Evolutionary conservation across 2,113 vertebrate genomes (phyloP), one percentile per base, ranked within the genome.

Genomic region (Nothobranchius kuhntae): DNA sequence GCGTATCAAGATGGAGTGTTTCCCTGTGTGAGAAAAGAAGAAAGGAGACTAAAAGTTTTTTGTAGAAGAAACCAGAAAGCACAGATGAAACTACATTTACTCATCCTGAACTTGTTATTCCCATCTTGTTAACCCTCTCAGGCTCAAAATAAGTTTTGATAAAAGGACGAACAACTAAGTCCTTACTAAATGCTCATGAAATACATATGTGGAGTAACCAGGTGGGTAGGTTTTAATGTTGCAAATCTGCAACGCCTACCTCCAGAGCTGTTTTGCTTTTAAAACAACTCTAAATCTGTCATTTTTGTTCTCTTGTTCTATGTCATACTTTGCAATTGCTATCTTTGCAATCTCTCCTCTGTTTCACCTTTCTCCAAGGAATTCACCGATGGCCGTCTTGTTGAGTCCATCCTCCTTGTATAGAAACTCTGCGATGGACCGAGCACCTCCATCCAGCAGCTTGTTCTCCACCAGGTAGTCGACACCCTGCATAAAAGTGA

Each of bases 381-480:
- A 99, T 67, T 94, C 94, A 61, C 97, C 97, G 1, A 99, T 98
- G 69, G 96, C 96, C 0, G 95, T 96, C 89, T 99, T 99, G 89
- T 95, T 98, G 80, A 99, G 93, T 14, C 97, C 96, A 70, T 97
- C 96, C 4, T 96, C 96, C 71, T 96, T 96, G 89, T 96, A 95
- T 36, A 99, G 94, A 87, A 98, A 99, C 69, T 83, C 93, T 3
- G 97, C 97, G 0, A 98, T 94, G 42, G 91, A 86, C 21, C 86
- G 88, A 10, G 91, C 80, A 0, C 85, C 64, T 45, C 88, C 70
- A 5, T 92, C 90, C 82, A 99, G 76, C 9, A 97, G 75, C 45
- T 93, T 88, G 1, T 95, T 94, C 17, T 95, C 93, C 8, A 54
- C 93, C 75, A 99, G 89, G 61, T 94, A 96, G 69, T 91, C 92